A percentile compares a stretch with the other conserved stretches of the same genome.
phyloP scores from a whole-genome alignment of 2,113 vertebrate species.

The Phasianus colchicus region DNA sequence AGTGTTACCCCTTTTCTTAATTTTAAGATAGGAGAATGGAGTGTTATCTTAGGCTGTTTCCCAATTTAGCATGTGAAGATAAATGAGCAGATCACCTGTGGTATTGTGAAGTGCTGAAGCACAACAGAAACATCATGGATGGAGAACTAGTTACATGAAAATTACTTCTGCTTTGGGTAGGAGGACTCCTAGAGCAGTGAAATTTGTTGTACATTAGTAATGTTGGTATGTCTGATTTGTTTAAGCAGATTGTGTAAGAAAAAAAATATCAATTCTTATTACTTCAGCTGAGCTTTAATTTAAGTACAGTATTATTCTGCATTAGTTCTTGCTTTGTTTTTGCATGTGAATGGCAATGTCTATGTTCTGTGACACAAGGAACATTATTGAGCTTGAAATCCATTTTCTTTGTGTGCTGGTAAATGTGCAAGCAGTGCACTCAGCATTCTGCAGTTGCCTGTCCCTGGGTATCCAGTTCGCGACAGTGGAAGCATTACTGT shows the following conservation, averaged over 20 bases:
- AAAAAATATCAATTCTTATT: background rate
- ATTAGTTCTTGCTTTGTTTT: background rate
- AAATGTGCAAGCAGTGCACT: background rate
- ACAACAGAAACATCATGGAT: background rate
- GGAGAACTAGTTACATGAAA: background rate
- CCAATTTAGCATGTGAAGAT: background rate
- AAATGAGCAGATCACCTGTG: background rate
- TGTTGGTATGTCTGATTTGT: background rate
- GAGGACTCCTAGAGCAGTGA: background rate
- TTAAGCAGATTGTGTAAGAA: background rate
- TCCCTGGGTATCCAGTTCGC: background rate
- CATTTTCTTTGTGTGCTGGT: background rate
- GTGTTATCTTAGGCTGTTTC: background rate
- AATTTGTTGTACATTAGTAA: background rate
- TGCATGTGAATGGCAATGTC: background rate
- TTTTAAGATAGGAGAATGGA: background rate
- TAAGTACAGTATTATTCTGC: background rate
- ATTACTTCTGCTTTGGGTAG: background rate
- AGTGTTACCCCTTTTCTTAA: background rate
- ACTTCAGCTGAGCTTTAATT: background rate
- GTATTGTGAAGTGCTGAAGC: conserved; percentile 24
- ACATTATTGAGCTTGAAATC: background rate
- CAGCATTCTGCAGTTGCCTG: background rate
- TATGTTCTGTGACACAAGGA: background rate
- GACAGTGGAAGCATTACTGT: background rate